Percentiles rank a stretch among this genome's conserved stretches.
These are phyloP conservation scores for Phyllopteryx taeniolatus DNA, from an alignment of 2,113 vertebrate genomes.

Conservation along the genomic window DNA sequence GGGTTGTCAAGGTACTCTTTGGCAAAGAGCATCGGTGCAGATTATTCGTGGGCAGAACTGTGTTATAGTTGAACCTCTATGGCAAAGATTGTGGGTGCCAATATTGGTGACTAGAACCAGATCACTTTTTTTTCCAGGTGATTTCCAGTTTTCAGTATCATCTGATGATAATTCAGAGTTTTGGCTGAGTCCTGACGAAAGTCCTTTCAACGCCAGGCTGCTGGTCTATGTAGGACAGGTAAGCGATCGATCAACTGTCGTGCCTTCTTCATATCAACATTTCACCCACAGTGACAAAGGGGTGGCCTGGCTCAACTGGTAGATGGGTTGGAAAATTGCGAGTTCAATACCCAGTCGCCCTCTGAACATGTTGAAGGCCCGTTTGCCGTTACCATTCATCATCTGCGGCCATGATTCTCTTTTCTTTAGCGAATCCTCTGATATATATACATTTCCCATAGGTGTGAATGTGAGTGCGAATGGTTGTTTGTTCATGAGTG, in stretches of 20 bases:
- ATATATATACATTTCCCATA: no score
- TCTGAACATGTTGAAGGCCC: not conserved
- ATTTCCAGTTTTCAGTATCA: slow-evolving; percentile 95
- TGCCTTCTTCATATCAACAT: slow-evolving; percentile 8
- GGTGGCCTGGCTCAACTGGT: not conserved
- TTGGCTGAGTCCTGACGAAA: slow-evolving; percentile 92
- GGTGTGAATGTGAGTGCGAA: no score
- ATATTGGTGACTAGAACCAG: no score
- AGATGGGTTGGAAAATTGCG: not conserved
- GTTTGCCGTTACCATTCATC: not conserved
- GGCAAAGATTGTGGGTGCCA: no score
- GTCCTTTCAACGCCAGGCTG: slow-evolving; percentile 82
- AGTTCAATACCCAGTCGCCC: not conserved
- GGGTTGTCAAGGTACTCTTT: no score
- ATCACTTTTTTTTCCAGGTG: slow-evolving; percentile 70
- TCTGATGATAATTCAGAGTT: slow-evolving; percentile 98
- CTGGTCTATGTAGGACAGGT: slow-evolving; percentile 92
- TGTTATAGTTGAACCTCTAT: no score
- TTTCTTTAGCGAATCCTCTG: not conserved
- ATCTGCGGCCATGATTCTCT: not conserved
- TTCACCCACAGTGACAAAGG: not conserved
- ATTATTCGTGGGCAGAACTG: no score
- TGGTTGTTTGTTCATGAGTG: no score
- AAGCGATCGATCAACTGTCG: slow-evolving; percentile 18
- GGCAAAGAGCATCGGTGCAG: no score